A percentile compares a stretch with the other conserved stretches of the same genome.
Evolutionary conservation across 2,797 vertebrate genomes (phyloP).

Genomic region (Masticophis lateralis): DNA sequence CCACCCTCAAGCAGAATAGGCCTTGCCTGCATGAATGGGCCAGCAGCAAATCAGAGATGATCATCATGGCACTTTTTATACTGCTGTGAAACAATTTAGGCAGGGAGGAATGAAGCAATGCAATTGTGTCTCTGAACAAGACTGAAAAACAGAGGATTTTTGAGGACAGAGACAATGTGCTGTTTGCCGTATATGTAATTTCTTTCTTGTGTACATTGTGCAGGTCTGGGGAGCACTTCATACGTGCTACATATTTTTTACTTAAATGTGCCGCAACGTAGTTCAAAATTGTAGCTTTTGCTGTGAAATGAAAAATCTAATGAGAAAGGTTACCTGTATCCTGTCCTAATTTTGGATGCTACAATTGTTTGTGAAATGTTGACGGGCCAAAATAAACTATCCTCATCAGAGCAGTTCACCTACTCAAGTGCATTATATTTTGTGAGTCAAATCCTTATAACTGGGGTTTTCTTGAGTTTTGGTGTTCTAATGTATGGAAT

Average conservation of each 20-base stretch:
- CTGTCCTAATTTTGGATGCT: background rate
- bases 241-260: background rate
- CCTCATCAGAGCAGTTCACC: background rate
- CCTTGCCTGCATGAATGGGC: background rate
- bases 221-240: background rate
- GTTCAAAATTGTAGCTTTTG: background rate
- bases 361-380: background rate
- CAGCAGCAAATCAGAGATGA: background rate
- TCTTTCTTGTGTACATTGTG: background rate
- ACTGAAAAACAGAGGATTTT: background rate
- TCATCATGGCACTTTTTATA: background rate
- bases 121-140: background rate
- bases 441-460: no score
- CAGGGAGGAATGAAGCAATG: background rate
- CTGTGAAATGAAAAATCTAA: background rate
- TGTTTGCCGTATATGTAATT: background rate
- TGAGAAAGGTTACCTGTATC: no score
- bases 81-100: background rate
- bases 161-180: background rate
- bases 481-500: background rate
- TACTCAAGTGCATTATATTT: background rate
- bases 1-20: background rate
- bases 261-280: background rate
- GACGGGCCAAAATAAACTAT: background rate
- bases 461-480: no score